A percentile compares a stretch with the other conserved stretches of the same genome.
Evolutionary conservation across 37 sponge, comb jelly and placozoan species (phyloP).

Genomic region (Trichoplax adhaerens): DNA sequence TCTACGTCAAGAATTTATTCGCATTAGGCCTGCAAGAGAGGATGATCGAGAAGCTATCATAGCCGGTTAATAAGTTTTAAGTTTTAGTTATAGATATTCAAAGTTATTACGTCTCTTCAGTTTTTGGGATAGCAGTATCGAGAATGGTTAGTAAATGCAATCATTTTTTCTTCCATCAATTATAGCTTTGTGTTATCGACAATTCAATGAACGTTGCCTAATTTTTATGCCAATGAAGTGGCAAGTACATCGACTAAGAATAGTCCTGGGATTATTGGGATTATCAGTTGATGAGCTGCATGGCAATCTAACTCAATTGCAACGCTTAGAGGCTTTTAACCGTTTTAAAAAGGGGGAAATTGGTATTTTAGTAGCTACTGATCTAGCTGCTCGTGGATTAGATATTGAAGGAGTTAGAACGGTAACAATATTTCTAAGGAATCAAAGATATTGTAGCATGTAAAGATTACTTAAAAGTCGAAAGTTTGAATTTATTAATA

Average conservation of each 20-base stretch:
- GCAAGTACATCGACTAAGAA: constrained; percentile 62
- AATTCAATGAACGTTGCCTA: constrained; percentile 72
- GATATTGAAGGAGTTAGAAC: constrained; percentile 91
- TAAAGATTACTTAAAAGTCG: too few relatives aligned
- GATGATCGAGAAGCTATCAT: constrained; percentile 63
- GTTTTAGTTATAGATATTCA: neutral
- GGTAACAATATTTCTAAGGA: constrained; percentile 16
- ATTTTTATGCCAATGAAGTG: constrained; percentile 81
- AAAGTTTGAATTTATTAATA: too few relatives aligned
- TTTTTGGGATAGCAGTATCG: neutral
- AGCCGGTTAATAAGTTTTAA: constrained; percentile 24
- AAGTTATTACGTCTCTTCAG: neutral
- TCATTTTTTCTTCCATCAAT: neutral
- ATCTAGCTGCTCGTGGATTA: constrained; percentile 86
- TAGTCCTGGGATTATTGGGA: constrained; percentile 69
- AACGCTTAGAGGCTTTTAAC: constrained; percentile 81
- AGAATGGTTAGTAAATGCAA: constrained; percentile 6
- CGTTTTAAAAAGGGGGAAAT: constrained; percentile 61
- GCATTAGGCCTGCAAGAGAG: constrained; percentile 53
- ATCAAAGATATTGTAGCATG: too few relatives aligned
- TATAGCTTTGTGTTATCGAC: constrained; percentile 73
- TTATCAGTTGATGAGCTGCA: constrained; percentile 79
- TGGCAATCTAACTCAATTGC: constrained; percentile 77
- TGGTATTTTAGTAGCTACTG: constrained; percentile 76
- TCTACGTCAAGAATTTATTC: constrained; percentile 86